Evolutionary conservation across 1,140 invertebrate genomes (phyloP), one percentile per base, ranked within the genome.

Genomic region (Diachasma alloeum): DNA sequence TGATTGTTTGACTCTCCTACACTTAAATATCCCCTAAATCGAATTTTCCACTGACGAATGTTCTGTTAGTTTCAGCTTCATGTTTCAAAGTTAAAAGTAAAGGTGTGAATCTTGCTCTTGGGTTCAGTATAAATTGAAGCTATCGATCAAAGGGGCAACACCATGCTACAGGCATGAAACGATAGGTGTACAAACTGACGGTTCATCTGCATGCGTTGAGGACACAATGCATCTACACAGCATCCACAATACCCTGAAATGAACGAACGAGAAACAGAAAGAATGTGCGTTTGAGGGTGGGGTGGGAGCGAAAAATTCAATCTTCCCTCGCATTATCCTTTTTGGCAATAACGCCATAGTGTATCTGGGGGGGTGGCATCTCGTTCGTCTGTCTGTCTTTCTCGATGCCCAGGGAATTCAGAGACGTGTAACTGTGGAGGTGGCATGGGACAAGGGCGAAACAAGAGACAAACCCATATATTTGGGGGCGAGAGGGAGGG

Each of bases 271-370:
- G 56, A 31, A 66, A 74, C 37, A 63, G 56, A 66, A 74, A 42
- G 53, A 74, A 46, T 31, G 36, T 46, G 37, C 22, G 73, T 72
- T 76, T 70, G 77, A 78, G 69, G 56, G 66, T 70, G 67, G 81
- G 79, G 78, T 78, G 4, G 76, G 70, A 39, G 46, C 68, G 83
- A 78, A 81, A 83, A 83, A 81, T 80, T 80, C 83, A 82, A 84
- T 83, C 83, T 83, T 82, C 78, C 76, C 79, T 78, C 83, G 82
- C 72, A 76, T 83, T 82, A 81, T 83, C 80, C 78, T 84, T 84
- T 84, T 83, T 78, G 79, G 81, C 81, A 80, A 83, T 83, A 84
- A 82, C 81, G 73, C 76, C 69, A 81, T 77, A 67, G 66, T 71
- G 75, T 78, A 67, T 53, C 72, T 76, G 46, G 63, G 77, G 6